Evolutionary conservation across 2,888 invertebrate species (phyloP).

Genomic region (Machimus atricapillus): DNA sequence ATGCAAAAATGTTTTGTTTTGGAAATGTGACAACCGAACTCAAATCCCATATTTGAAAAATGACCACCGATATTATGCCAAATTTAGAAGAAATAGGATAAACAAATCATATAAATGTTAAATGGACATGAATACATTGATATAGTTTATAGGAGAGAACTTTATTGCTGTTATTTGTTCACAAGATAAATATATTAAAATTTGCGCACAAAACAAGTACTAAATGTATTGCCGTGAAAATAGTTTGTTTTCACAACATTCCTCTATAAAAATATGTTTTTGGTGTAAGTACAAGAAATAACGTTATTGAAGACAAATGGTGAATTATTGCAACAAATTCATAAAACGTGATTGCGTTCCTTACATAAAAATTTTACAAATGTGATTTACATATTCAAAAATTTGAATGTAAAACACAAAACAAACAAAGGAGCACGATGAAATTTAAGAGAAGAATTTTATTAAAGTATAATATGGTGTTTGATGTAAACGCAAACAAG

Average conservation of each 20-base stretch:
- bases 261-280: neutral
- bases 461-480: too few relatives aligned
- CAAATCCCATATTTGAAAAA: neutral
- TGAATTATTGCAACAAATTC: neutral
- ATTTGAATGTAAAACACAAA: neutral
- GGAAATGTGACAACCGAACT: neutral
- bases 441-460: too few relatives aligned
- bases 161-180: neutral
- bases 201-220: neutral
- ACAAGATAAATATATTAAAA: neutral
- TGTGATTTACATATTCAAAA: neutral
- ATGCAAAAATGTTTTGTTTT: neutral
- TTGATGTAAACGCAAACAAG: too few relatives aligned
- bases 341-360: neutral
- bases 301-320: neutral
- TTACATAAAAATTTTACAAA: neutral
- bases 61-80: constrained; percentile 21
- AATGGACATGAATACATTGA: neutral
- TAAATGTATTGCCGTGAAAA: neutral
- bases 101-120: neutral
- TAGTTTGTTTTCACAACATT: neutral
- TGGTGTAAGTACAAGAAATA: neutral
- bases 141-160: neutral
- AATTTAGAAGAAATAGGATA: constrained; percentile 2
- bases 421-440: too few relatives aligned